phyloP scores from a whole-genome alignment of 2,113 vertebrate genomes.

The Ageneiosus marmoratus region DNA sequence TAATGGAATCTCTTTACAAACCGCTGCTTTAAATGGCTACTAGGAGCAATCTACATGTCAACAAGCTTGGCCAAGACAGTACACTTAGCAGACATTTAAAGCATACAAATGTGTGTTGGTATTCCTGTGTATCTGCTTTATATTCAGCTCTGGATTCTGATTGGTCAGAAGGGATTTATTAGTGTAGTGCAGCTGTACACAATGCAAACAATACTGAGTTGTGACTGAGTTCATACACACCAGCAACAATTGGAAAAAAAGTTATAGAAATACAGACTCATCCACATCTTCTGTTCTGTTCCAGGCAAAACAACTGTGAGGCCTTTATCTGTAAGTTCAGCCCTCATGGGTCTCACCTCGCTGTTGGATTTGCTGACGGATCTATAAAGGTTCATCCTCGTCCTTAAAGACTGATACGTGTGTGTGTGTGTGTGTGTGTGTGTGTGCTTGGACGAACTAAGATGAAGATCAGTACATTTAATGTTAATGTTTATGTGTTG shows the following conservation, averaged over 20 bases:
- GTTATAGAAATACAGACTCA: too few species aligned
- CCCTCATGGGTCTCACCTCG: constrained; percentile 59
- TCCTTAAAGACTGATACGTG: neutral
- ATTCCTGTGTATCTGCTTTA: neutral
- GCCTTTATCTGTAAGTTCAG: constrained; percentile 65
- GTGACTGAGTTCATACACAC: too few species aligned
- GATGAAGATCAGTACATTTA: neutral
- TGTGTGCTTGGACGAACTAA: neutral
- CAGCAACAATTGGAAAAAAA: too few species aligned
- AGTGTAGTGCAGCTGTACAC: neutral
- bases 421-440: neutral
- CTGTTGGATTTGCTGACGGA: constrained; percentile 58
- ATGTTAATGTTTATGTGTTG: neutral
- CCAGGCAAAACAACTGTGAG: constrained; percentile 59
- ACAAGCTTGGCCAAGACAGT: neutral
- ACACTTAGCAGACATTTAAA: neutral
- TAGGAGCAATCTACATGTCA: neutral
- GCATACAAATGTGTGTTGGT: neutral
- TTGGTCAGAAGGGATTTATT: neutral
- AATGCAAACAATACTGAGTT: too few species aligned
- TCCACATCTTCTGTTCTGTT: neutral
- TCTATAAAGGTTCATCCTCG: constrained; percentile 61
- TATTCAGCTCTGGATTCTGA: neutral
- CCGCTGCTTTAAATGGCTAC: neutral
- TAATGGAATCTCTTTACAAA: neutral